Base-by-base conservation (phyloP, 2,113 vertebrate species). In the Phrynosoma platyrhinos region DNA sequence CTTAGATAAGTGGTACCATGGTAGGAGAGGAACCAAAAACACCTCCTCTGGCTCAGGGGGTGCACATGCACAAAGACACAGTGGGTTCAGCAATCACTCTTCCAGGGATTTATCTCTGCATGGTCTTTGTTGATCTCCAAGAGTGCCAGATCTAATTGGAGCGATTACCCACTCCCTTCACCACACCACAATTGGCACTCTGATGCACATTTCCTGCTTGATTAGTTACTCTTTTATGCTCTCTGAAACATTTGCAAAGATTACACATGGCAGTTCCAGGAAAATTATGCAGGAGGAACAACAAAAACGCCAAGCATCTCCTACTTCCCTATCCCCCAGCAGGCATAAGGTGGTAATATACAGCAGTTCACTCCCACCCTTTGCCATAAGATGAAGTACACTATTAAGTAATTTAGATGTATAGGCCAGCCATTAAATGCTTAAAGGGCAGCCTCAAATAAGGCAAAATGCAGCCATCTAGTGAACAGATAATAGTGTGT, bases 161-260 rank as follows among this genome's bases (percentile, higher is more conserved):
- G n/a, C 47, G 23, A 69, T 78, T 58, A 68, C 25, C 32, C 58
- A 9, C 47, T 77, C n/a, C n/a, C 30, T 77, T 78, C 58, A 20
- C 36, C 40, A 42, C 13, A 47, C 80, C 81, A 53, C 80, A 78
- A 55, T 69, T 14, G 5, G 16, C 42, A 78, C 21, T 40, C 58
- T 21, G 32, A 40, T 82, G 80, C 14, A 52, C 32, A 36, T 53
- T 78, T 36, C 40, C 42, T 42, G 42, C 62, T 53, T 83, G 74
- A 69, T 88, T 83, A 83, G n/a, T 83, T 53, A 66, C 87, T 68
- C 47, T 83, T 77, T 83, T 66, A 69, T 30, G 62, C n/a, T 53
- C 36, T 42, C 32, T 80, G 78, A 58, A 81, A 66, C 52, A 81
- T n/a, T 87, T 81, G 36, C 74, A 68, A 68, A 68, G 87, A 53